These are phyloP conservation scores for Ennomos quercinarius DNA, from an alignment of 2,888 invertebrate species.

Conservation along the genomic window DNA sequence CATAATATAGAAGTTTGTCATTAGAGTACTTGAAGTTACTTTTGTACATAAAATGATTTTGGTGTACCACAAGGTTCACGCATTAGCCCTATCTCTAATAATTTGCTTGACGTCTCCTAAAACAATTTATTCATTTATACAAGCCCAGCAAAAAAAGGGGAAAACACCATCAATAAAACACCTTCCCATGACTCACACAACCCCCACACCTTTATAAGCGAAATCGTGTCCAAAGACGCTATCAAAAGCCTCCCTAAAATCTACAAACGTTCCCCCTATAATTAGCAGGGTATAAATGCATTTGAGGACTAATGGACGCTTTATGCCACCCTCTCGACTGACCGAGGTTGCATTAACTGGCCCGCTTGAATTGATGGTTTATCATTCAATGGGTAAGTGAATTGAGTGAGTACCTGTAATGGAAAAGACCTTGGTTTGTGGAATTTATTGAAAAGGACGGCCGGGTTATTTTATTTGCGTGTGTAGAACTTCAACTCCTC, in stretches of 20 bases:
- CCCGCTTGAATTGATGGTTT: conserved; percentile 37
- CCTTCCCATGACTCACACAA: conserved; percentile 37
- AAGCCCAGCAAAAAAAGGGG: neutral
- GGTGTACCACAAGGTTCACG: conserved; percentile 16
- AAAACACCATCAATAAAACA: conserved; percentile 19
- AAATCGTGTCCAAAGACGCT: conserved; percentile 19
- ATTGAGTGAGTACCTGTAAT: conserved; percentile 30
- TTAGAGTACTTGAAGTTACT: conserved; percentile 7
- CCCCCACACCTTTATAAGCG: conserved; percentile 22
- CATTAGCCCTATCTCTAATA: conserved; percentile 8
- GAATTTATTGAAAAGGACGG: conserved; percentile 13
- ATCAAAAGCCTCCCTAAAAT: conserved; percentile 40
- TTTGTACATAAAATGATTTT: neutral
- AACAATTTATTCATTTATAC: neutral
- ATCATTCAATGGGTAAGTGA: conserved; percentile 35
- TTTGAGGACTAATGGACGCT: conserved; percentile 66
- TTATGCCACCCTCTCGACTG: conserved; percentile 50
- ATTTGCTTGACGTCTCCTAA: neutral
- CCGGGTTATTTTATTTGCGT: neutral
- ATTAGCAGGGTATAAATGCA: conserved; percentile 71
- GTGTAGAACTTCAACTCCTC: too few species aligned
- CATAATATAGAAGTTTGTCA: conserved; percentile 1
- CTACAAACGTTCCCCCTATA: conserved; percentile 52
- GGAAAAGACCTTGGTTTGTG: conserved; percentile 16
- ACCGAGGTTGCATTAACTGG: conserved; percentile 40